Evolutionary conservation across 2,113 vertebrate species (phyloP).

Genomic region (Sminthopsis crassicaudata): DNA sequence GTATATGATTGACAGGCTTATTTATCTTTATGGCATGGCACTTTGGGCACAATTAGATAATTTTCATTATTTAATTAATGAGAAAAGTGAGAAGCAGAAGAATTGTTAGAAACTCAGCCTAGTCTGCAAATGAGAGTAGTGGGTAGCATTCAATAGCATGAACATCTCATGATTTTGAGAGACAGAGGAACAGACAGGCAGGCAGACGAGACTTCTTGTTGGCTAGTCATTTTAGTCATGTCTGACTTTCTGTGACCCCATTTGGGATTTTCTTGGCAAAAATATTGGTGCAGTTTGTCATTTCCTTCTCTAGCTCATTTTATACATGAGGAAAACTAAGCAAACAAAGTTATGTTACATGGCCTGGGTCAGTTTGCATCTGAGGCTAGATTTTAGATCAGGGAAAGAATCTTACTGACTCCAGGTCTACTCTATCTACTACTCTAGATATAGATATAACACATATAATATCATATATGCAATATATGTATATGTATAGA

Average conservation of each 20-base stretch:
- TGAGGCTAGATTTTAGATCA: neutral
- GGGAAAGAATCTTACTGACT: neutral
- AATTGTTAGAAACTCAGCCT: neutral
- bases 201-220: neutral
- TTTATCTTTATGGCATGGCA: neutral
- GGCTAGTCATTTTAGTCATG: neutral
- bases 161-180: neutral
- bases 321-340: neutral
- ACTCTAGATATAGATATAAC: neutral
- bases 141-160: neutral
- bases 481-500: neutral
- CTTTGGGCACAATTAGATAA: neutral
- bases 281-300: neutral
- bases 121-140: neutral
- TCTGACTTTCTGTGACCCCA: neutral
- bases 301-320: neutral
- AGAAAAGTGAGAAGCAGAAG: neutral
- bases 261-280: neutral
- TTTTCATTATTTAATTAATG: neutral
- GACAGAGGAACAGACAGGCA: neutral
- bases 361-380: neutral
- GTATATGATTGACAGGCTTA: neutral
- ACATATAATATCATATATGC: too few species aligned
- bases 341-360: neutral
- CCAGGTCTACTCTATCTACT: neutral